A percentile compares a stretch with the other conserved stretches of the same genome.
These are phyloP conservation scores for Crotalus viridis DNA, from an alignment of 2,113 vertebrate genomes.

Conservation along the genomic window DNA sequence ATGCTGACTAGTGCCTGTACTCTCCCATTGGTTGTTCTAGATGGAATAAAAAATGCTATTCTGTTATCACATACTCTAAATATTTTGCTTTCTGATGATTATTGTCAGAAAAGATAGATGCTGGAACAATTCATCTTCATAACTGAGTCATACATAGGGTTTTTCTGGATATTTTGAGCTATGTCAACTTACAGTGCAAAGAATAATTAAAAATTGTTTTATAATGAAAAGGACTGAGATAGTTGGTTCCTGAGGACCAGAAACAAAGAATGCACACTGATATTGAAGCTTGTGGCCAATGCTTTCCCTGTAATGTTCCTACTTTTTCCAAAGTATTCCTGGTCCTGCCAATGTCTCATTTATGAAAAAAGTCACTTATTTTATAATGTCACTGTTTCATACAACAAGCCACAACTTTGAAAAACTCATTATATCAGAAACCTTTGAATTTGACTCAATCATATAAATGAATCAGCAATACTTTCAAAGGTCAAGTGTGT, in stretches of 20 bases:
- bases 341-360: neutral
- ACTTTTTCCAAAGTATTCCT: neutral
- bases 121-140: neutral
- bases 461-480: neutral
- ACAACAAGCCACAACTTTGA: neutral
- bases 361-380: neutral
- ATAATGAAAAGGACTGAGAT: neutral
- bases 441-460: neutral
- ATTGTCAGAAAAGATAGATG: neutral
- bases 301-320: neutral
- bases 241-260: neutral
- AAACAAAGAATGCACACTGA: neutral
- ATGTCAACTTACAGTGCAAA: too few relatives aligned
- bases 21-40: neutral
- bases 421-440: neutral
- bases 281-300: neutral
- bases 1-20: neutral
- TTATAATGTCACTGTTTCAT: neutral
- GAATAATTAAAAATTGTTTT: neutral
- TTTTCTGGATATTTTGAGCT: neutral
- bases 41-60: neutral
- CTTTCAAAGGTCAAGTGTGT: neutral
- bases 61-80: neutral
- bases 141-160: neutral
- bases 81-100: neutral